Conservation (phyloP, 2,113 vertebrate genomes). For the Thalassoma bifasciatum region DNA sequence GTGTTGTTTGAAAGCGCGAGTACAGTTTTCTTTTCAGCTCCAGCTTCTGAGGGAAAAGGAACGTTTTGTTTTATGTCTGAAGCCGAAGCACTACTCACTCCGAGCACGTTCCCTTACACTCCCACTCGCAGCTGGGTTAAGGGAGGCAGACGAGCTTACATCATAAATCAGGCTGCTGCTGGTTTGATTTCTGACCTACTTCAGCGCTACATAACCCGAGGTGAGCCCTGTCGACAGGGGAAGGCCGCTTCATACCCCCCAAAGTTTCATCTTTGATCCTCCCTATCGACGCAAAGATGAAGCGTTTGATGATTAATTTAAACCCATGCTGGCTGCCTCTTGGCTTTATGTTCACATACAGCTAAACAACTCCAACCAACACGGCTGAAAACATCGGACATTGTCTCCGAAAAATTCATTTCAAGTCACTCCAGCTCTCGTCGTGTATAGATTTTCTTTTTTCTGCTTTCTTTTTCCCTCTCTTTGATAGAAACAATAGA, state of each 20-base stretch:
- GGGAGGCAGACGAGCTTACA: constrained; percentile 25
- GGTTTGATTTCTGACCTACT: constrained; percentile 60
- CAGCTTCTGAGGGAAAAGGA: neutral
- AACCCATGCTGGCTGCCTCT: constrained; percentile 10
- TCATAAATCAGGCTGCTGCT: constrained; percentile 16
- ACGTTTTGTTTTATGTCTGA: constrained; percentile 2
- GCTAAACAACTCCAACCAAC: neutral
- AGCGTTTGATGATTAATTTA: constrained; percentile 37
- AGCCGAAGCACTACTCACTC: neutral
- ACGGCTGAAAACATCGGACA: neutral
- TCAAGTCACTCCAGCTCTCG: neutral
- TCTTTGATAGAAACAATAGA: constrained; percentile 9
- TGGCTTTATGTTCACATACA: neutral
- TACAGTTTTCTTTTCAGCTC: neutral
- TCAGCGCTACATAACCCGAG: constrained; percentile 32
- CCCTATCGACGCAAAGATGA: neutral
- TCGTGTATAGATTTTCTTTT: neutral
- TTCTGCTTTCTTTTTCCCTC: neutral
- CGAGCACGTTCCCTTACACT: neutral
- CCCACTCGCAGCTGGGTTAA: neutral
- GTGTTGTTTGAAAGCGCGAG: constrained; percentile 14
- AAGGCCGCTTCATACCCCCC: neutral
- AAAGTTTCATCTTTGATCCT: constrained; percentile 46
- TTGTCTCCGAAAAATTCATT: neutral
- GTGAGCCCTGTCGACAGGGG: constrained; percentile 28